Evolutionary conservation across 1,140 invertebrate genomes (phyloP).

Genomic region (Episyrphus balteatus): DNA sequence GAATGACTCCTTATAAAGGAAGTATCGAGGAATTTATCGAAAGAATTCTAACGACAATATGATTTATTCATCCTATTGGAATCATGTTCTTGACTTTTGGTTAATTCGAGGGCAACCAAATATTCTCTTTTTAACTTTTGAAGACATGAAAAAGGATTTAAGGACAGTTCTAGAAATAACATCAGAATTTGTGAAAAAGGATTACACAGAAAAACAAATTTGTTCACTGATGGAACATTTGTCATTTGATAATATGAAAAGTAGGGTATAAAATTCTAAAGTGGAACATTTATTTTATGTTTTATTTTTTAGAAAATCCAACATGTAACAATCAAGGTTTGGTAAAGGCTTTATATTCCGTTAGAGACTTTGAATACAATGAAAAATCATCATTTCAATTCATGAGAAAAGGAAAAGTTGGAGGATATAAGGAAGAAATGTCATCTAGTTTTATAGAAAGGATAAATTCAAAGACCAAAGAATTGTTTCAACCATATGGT

Average conservation of each 20-base stretch:
- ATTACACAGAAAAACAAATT: conserved; percentile 16
- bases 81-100: conserved; percentile 66
- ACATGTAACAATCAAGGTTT: no score
- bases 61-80: conserved; percentile 46
- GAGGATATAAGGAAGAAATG: no score
- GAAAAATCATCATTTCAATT: no score
- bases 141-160: conserved; percentile 44
- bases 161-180: conserved; percentile 15
- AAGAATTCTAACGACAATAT: background rate
- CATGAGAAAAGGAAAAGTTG: no score
- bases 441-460: no score
- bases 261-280: conserved; percentile 5
- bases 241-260: conserved; percentile 30
- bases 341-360: no score
- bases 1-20: conserved; percentile 39
- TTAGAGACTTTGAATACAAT: no score
- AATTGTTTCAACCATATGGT: no score
- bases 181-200: conserved; percentile 17
- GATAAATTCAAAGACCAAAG: no score
- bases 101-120: conserved; percentile 52
- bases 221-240: conserved; percentile 17
- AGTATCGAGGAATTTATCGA: background rate
- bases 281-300: no score
- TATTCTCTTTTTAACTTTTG: conserved; percentile 69
- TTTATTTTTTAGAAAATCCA: no score